Evolutionary conservation across 35 echinoderm and acorn worm species (phyloP).

Genomic region (Ophioderma brevispina): DNA sequence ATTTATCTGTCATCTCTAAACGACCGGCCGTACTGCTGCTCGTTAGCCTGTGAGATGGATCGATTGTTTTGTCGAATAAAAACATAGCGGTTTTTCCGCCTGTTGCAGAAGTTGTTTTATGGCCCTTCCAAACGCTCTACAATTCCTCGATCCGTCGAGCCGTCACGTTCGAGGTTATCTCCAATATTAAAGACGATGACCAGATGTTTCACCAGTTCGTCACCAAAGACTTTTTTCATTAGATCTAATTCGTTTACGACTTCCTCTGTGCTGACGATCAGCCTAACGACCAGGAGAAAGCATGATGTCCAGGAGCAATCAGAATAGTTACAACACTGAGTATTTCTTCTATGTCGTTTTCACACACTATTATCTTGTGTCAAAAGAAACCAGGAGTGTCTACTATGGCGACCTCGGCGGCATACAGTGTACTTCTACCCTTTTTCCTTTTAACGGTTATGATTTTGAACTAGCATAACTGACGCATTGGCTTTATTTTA

Average conservation of each 20-base stretch:
- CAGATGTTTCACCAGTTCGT: too few relatives aligned
- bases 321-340: background rate
- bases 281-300: background rate
- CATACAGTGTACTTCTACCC: background rate
- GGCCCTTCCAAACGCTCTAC: background rate
- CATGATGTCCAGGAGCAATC: background rate
- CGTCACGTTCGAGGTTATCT: background rate
- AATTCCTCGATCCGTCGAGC: background rate
- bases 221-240: background rate
- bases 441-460: background rate
- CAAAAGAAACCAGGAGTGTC: background rate
- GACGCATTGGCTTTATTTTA: background rate
- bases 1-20: background rate
- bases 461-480: background rate
- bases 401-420: background rate
- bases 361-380: background rate
- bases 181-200: background rate
- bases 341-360: background rate
- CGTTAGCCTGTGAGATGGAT: background rate
- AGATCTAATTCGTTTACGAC: background rate
- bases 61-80: background rate
- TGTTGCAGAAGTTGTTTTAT: background rate
- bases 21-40: background rate
- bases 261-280: background rate
- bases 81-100: background rate